These are phyloP conservation scores for Drosophila setifemur DNA, from an alignment of 1,140 invertebrate species.

Conservation along the genomic window DNA sequence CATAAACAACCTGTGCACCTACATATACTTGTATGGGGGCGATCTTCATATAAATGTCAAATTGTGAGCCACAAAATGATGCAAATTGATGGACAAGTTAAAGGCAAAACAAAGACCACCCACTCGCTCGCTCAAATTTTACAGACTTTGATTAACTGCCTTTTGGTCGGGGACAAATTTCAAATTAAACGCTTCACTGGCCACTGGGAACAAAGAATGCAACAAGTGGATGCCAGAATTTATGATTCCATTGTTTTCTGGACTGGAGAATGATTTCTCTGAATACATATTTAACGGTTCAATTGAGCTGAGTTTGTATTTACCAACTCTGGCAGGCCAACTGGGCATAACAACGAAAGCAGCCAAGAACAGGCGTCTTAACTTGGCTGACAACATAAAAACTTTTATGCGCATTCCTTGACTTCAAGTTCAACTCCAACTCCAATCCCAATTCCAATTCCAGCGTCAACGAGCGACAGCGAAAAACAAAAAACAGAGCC, in stretches of 20 bases:
- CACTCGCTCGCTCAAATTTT: conserved; percentile 26
- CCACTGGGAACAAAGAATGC: conserved; percentile 42
- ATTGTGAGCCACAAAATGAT: conserved; percentile 27
- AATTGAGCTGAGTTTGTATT: conserved; percentile 30
- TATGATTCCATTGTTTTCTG: conserved; percentile 45
- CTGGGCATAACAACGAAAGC: conserved; percentile 2
- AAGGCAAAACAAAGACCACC: conserved; percentile 43
- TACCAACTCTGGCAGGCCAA: conserved; percentile 4
- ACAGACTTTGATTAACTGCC: conserved; percentile 55
- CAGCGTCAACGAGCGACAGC: conserved; percentile 2
- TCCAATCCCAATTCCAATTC: conserved; percentile 2
- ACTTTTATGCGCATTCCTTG: conserved; percentile 75
- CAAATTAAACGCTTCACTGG: conserved; percentile 66
- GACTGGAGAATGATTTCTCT: conserved; percentile 23
- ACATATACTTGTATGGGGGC: conserved; percentile 17
- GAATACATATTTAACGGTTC: conserved; percentile 49
- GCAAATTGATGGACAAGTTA: conserved; percentile 53
- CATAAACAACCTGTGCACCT: conserved; percentile 11
- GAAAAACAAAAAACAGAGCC: conserved; percentile 12
- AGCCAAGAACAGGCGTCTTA: conserved; percentile 17
- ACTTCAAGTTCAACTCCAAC: conserved; percentile 38
- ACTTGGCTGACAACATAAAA: conserved; percentile 67
- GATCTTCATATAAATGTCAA: conserved; percentile 45
- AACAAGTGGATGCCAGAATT: conserved; percentile 30
- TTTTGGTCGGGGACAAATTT: conserved; percentile 57